Evolutionary conservation across 2,797 vertebrate genomes (phyloP).

Genomic region (Cynopterus sphinx): DNA sequence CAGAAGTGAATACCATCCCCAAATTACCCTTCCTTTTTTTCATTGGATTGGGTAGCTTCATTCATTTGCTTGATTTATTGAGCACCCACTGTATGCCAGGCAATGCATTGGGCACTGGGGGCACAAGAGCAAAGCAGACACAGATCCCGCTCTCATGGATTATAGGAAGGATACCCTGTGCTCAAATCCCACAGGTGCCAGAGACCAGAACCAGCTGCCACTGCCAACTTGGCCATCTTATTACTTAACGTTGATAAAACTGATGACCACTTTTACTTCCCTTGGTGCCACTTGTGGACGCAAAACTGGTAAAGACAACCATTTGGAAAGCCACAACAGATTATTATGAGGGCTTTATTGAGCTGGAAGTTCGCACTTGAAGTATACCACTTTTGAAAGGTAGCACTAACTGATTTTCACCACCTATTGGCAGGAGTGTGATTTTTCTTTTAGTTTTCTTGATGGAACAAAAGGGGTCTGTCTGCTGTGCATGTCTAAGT

Average conservation of each 20-base stretch:
- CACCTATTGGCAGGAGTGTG: background rate
- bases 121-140: background rate
- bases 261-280: background rate
- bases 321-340: constrained; percentile 15
- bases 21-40: background rate
- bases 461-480: background rate
- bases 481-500: too few relatives aligned
- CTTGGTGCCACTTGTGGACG: background rate
- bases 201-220: background rate
- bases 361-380: background rate
- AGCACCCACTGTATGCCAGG: background rate
- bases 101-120: background rate
- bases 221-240: background rate
- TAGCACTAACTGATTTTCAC: background rate
- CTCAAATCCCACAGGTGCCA: constrained; percentile 17
- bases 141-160: background rate
- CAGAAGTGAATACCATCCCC: background rate
- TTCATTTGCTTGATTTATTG: background rate
- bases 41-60: background rate
- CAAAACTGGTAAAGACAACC: constrained; percentile 2
- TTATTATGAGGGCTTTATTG: background rate
- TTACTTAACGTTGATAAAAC: background rate
- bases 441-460: constrained; percentile 46
- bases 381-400: background rate
- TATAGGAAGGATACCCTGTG: background rate